Evolutionary conservation across 2,888 invertebrate genomes (phyloP).

Genomic region (Melieria crassipennis): DNA sequence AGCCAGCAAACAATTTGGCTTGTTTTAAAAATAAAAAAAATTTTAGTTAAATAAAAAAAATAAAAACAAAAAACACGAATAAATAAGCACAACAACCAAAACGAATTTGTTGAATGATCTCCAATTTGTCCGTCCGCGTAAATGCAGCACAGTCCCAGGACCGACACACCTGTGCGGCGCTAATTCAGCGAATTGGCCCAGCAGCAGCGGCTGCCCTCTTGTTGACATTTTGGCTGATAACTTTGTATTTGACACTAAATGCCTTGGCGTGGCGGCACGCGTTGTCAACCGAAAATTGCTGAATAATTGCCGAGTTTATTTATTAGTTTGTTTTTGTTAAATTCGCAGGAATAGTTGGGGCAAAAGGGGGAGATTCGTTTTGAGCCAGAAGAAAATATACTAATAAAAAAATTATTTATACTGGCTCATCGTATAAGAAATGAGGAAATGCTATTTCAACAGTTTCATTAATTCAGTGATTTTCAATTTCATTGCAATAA

Average conservation of each 20-base stretch:
- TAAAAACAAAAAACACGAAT: slow-evolving; percentile 24
- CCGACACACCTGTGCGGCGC: background rate
- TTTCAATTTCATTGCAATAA: too few relatives aligned
- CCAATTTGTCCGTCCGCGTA: background rate
- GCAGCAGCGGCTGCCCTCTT: background rate
- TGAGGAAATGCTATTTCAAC: too few relatives aligned
- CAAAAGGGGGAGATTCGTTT: too few relatives aligned
- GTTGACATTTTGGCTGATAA: background rate
- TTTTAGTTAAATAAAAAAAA: background rate
- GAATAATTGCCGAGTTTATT: too few relatives aligned
- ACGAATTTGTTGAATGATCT: slow-evolving; percentile 8
- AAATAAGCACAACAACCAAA: background rate
- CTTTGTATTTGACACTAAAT: background rate
- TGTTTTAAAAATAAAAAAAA: slow-evolving; percentile 1
- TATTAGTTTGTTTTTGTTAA: too few relatives aligned
- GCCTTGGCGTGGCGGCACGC: too few relatives aligned
- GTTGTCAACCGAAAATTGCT: too few relatives aligned
- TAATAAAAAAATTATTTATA: too few relatives aligned
- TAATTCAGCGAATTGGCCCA: background rate
- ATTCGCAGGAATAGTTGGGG: too few relatives aligned
- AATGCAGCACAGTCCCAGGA: background rate
- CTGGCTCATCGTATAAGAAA: too few relatives aligned
- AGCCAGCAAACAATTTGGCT: background rate
- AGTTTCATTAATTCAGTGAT: too few relatives aligned
- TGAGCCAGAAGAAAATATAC: too few relatives aligned